Conservation (phyloP, 2,113 vertebrate species). For the Cyanoramphus novaezelandiae region DNA sequence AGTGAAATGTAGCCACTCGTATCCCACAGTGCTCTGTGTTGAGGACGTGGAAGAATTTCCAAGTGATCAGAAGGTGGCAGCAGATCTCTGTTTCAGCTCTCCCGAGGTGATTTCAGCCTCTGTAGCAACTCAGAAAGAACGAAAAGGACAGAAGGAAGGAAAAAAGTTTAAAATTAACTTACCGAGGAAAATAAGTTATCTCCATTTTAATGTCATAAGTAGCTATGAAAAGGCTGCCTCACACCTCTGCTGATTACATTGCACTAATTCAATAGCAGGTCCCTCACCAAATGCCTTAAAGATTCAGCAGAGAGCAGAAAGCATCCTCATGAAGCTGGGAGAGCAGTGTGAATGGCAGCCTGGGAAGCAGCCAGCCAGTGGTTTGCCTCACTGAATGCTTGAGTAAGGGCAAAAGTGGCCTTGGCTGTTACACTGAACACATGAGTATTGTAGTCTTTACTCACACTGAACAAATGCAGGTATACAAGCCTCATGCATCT, state of each 20-base stretch:
- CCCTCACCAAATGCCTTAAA: neutral
- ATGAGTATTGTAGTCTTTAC: neutral
- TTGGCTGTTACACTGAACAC: fast-evolving
- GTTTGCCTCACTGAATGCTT: neutral
- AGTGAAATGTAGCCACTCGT: neutral
- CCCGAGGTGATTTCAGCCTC: neutral
- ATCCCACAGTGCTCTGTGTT: fast-evolving
- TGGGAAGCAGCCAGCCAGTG: fast-evolving
- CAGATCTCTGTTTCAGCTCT: conserved; percentile 25
- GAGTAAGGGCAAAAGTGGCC: neutral
- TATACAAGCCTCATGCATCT: neutral
- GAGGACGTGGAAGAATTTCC: neutral
- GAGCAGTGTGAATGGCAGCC: neutral
- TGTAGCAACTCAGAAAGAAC: neutral
- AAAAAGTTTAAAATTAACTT: neutral
- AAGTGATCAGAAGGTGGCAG: conserved; percentile 67
- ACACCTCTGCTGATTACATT: neutral
- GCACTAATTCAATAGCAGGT: neutral
- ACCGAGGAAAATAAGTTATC: neutral
- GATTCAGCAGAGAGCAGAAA: neutral
- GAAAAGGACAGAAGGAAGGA: neutral
- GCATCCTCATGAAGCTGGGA: no score
- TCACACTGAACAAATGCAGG: neutral
- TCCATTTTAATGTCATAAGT: neutral
- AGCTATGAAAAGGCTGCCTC: neutral